phyloP scores from a whole-genome alignment of 1,140 invertebrate species.

The Brachionus rotundiformis region DNA sequence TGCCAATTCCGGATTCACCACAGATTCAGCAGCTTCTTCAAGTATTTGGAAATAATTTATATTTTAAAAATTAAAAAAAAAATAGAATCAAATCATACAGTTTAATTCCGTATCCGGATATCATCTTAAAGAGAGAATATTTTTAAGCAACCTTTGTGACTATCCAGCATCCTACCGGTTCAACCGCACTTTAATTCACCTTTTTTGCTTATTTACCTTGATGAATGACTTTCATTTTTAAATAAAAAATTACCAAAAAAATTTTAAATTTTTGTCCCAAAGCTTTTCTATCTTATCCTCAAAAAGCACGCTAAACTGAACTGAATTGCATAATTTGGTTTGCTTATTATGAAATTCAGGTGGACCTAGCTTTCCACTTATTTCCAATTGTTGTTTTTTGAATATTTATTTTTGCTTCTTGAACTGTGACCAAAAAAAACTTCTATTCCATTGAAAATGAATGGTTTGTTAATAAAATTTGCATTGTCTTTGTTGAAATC shows the following conservation, averaged over 20 bases:
- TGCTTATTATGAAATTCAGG: not conserved
- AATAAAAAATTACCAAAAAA: constrained; percentile 7
- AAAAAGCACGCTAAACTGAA: not conserved
- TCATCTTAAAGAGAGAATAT: constrained; percentile 19
- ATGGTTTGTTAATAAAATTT: too few species aligned
- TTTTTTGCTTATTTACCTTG: constrained; percentile 7
- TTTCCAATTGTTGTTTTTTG: not conserved
- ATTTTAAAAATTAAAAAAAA: constrained; percentile 9
- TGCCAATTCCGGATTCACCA: constrained; percentile 39
- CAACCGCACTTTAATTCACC: not conserved
- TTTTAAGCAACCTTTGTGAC: not conserved
- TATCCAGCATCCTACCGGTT: not conserved
- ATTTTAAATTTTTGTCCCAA: not conserved
- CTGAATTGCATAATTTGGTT: constrained; percentile 8
- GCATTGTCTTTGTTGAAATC: too few species aligned
- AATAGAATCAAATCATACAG: not conserved
- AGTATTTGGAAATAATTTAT: constrained; percentile 51
- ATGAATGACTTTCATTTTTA: constrained; percentile 4
- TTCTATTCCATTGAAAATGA: too few species aligned
- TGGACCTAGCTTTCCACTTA: not conserved
- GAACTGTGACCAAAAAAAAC: too few species aligned
- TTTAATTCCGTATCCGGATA: not conserved
- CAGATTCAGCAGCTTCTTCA: constrained; percentile 29
- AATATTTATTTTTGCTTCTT: not conserved
- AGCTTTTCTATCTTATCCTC: not conserved